phyloP scores from a whole-genome alignment of 2,113 vertebrate species.

The Myrmecobius fasciatus region DNA sequence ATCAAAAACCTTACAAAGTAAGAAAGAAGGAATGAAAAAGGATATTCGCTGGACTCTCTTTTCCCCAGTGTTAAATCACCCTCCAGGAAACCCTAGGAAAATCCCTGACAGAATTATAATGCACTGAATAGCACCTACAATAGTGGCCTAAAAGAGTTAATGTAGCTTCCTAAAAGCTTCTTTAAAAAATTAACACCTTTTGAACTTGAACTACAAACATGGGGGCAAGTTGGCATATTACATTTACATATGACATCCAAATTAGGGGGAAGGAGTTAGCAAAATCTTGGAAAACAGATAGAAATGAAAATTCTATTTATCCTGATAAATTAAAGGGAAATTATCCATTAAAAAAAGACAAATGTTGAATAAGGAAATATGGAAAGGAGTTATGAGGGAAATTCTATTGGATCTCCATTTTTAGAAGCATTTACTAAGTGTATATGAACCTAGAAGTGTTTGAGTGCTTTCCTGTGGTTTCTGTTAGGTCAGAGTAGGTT shows the following conservation, averaged over 20 bases:
- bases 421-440: neutral
- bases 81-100: conserved; percentile 48
- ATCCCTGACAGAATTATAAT: conserved; percentile 22
- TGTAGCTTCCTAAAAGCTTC: conserved; percentile 33
- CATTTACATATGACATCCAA: conserved; percentile 20
- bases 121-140: neutral
- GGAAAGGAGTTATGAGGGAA: neutral
- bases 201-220: too few species aligned
- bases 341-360: conserved; percentile 52
- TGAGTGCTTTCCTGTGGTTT: neutral
- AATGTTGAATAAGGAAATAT: neutral
- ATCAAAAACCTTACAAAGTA: neutral
- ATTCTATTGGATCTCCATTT: neutral
- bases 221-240: conserved; percentile 30
- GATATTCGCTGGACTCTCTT: neutral
- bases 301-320: conserved; percentile 41
- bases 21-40: conserved; percentile 24
- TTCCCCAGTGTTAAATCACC: neutral
- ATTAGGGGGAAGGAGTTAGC: neutral
- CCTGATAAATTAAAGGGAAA: conserved; percentile 64
- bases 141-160: conserved; percentile 51
- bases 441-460: neutral
- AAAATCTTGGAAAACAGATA: conserved; percentile 50
- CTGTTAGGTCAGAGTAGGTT: neutral
- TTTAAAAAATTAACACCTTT: too few species aligned